Base-by-base conservation (phyloP, 2,797 vertebrate genomes). In the Trichosurus vulpecula region DNA sequence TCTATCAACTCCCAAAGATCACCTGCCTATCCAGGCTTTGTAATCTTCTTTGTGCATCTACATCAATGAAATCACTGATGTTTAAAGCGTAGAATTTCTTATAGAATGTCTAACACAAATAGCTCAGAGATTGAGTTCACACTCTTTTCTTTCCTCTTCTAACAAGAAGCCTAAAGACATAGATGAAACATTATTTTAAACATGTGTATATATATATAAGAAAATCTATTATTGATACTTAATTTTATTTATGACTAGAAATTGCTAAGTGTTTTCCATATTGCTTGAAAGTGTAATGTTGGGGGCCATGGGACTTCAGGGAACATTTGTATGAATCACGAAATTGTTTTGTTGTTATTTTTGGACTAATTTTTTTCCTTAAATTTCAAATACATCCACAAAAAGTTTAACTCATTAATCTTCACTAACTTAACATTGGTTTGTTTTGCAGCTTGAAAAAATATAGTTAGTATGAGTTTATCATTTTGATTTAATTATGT, bases 351-450 rank as follows among this genome's bases (percentile, higher is more conserved):
- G 13, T 51, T 92, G 19, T 81, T 94, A 8, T 90, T 95, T 96
- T 92, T 94, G 91, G 35, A 93, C 90, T 56, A 91, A 30, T 93
- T 95, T n/a, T n/a, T 92, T 27, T 51, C 52, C 35, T 92, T 41
- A 94, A 47, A 91, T 91, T 95, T 95, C 41, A 97, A 93, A 95
- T 94, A 52, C 4, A 95, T 16, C 91, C 92, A 53, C 91, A 91
- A 2, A n/a, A 92, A 93, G 52, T 90, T 47, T 95, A 66, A 93
- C 97, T 47, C 93, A 47, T 92, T 97, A 94, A 52, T 93, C 96
- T 97, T 94, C 93, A 81, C 30, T 95, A 16, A 92, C 90, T 94
- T 94, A 58, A 51, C 92, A 93, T 94, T 95, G 57, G 22, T 93
- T 94, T 6, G 55, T 96, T 89, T 97, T 95, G 52, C 91, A 90